Base-by-base conservation (phyloP, 1,140 invertebrate species). In the Ectropis grisescens region DNA sequence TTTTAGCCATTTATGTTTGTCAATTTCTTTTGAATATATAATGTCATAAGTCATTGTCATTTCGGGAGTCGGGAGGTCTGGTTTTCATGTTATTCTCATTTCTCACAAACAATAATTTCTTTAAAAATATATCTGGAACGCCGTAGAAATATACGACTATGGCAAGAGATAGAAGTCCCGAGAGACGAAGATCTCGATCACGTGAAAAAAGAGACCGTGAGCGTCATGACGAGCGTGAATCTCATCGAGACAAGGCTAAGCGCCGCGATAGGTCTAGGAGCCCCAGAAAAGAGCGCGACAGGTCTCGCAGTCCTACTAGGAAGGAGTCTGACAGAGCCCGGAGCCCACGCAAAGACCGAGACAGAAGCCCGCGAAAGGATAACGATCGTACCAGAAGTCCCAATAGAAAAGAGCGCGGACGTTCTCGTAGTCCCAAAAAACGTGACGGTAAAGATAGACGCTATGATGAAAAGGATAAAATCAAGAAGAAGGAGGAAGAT, bases 401-500 rank as follows among this genome's bases (percentile, higher is more conserved):
- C 0, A 6, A 14, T 2, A 47, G 58, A 4, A 68, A 62, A 47
- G 69, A 70, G 11, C 47, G 62, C 9, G 58, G 38, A 1, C 52
- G 69, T 10, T 72, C 69, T 2, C 48, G 65, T 31, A 78, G 72
- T 30, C 72, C 69, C 1, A 71, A 61, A 22, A 72, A 65, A 55
- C 62, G 67, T 11, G 70, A 74, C 11, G 45, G 29, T 3, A 58
- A 47, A 45, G 80, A 82, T 2, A 69, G 62, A 37, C 58, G 70
- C 13, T 13, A 58, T 32, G 76, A 82, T 13, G 68, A 74, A 2
- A 80, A 67, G 48, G 68, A 69, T 9, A 79, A 61, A 65, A 67
- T 82, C 10, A 60, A 38, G 41, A 45, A 42, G 50, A 65, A 72
- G 29, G 76, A 84, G 15, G 67, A 81, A 13, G 64, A 76, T 12